Evolutionary conservation across 2,888 invertebrate species (phyloP), one percentile per base, ranked within the genome.

Genomic region (Tortricodes alternella): DNA sequence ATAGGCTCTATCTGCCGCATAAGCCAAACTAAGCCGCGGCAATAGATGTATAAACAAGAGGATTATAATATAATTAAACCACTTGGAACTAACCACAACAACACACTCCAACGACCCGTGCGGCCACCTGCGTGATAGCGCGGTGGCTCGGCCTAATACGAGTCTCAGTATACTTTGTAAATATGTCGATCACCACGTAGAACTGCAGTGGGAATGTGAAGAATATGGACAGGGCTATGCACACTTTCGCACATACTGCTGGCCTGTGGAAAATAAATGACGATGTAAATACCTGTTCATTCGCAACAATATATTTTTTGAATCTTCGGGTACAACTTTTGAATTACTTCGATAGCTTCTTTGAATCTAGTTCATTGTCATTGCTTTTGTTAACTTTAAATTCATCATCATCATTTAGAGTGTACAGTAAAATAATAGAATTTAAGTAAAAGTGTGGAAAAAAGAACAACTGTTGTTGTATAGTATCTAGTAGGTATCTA

Each of bases 131-230:
- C 0, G 73, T 66, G 2, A 76, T 23, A 3, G 52, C 60, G 2
- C 69, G 72, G 55, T 83, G 85, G 7, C 80, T 79, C 8, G 79
- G 73, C n/a, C 73, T 80, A 93, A 97, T 78, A 77, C 95, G 72
- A 79, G 93, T 67, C 74, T 96, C 78, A 88, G 96, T 65, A 92
- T 93, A 92, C 49, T 94, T 94, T 93, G 96, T 97, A 43, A 98
- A 94, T 56, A 98, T 96, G 51, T 96, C 96, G 68, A 96, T 94
- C 0, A 99, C 97, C 0, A 99, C 97, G 80, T 95, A 99, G 80
- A 97, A 96, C 83, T 99, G 98, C 0, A 99, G 92, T 2, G 96
- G 96, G 76, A 96, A 99, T 0, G 98, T 97, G 73, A 98, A 94
- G 72, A 98, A 95, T 56, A 99, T 96, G 0, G 98, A 96, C 5